Percentiles rank a stretch among this genome's conserved stretches.
phyloP scores from a whole-genome alignment of 2,797 vertebrate species.

The Sebastes elongatus region DNA sequence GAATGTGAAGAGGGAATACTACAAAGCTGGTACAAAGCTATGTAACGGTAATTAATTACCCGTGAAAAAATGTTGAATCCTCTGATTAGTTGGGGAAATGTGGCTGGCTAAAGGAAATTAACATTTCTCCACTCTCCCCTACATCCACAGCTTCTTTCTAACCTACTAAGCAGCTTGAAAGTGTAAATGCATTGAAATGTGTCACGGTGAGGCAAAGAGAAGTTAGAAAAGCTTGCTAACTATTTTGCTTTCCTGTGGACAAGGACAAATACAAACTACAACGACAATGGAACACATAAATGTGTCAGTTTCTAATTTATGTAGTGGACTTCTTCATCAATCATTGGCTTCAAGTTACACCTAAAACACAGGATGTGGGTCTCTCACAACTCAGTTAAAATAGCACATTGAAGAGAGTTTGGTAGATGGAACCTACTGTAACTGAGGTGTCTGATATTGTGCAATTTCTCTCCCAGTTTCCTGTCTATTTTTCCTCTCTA shows the following conservation, averaged over 20 bases:
- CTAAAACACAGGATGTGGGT: constrained; percentile 49
- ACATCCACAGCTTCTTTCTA: neutral
- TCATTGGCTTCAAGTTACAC: constrained; percentile 3
- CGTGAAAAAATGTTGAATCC: neutral
- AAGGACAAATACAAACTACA: neutral
- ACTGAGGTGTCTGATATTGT: neutral
- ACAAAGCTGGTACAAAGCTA: too few species aligned
- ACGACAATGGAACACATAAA: neutral
- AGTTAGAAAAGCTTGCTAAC: neutral
- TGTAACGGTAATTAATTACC: neutral
- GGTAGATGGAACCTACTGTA: neutral
- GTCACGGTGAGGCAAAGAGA: neutral
- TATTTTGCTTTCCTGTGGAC: neutral
- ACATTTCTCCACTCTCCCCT: neutral
- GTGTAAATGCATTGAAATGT: neutral
- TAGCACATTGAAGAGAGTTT: neutral
- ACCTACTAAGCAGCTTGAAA: neutral
- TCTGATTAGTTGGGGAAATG: neutral
- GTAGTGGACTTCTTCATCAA: neutral
- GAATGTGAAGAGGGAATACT: too few species aligned
- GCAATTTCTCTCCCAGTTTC: neutral
- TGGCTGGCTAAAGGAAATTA: neutral
- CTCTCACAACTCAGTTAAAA: neutral
- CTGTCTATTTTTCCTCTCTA: neutral
- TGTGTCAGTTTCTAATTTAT: neutral